A percentile compares a stretch with the other conserved stretches of the same genome.
Evolutionary conservation across 2,113 vertebrate species (phyloP).

Genomic region (Bombycilla garrulus): DNA sequence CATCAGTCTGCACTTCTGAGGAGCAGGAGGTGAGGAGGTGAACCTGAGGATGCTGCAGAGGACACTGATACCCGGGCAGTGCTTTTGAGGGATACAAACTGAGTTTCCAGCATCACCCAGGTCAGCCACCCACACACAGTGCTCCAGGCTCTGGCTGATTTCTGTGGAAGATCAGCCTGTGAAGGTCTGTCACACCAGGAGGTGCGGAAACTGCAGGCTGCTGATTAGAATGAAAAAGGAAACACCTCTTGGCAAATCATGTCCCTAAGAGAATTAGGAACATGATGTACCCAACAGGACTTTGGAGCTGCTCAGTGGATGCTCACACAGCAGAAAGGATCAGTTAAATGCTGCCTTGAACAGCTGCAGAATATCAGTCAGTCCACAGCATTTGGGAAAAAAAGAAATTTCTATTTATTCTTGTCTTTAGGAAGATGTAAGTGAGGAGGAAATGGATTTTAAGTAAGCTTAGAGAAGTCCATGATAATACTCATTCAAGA

Average conservation of each 20-base stretch:
- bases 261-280: not conserved
- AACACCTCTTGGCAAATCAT: not conserved
- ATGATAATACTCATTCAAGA: not conserved
- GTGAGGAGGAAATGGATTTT: not conserved
- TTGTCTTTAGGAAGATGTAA: not conserved
- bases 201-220: not conserved
- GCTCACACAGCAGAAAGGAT: not conserved
- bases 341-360: not conserved
- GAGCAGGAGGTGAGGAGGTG: not conserved
- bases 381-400: not conserved
- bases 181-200: not conserved
- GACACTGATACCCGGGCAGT: accelerated
- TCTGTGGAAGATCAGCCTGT: not conserved
- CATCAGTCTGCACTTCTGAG: not conserved
- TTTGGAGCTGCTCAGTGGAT: not conserved
- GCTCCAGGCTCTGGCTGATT: not conserved
- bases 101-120: not conserved
- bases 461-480: not conserved
- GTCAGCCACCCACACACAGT: not conserved
- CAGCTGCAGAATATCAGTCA: not conserved
- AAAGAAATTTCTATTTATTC: not conserved
- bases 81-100: too few species aligned
- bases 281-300: not conserved
- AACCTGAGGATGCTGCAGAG: not conserved
- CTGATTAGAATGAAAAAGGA: not conserved